Base-by-base conservation (phyloP, 2,797 vertebrate genomes). In the Cirrhinus molitorella region DNA sequence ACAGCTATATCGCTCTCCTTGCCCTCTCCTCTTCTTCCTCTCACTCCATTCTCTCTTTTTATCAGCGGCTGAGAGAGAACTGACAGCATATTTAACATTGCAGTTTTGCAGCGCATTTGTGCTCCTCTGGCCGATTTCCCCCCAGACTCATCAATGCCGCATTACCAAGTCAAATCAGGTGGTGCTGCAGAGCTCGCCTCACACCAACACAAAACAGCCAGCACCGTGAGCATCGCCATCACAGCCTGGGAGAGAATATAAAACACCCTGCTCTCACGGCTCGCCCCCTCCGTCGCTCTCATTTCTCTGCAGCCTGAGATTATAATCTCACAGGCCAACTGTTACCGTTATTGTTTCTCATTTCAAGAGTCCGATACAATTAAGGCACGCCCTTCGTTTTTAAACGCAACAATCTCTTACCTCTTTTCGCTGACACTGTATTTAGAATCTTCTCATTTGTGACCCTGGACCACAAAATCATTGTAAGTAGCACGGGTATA, bases 131-230 rank as follows among this genome's bases (percentile, higher is more conserved):
- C 92, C 91, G 83, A 91, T 95, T 95, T 96, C 96, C 93, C 92
- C 85, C 92, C 95, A 95, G 96, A 96, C 97, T 97, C 96, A 98
- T 99, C 96, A 98, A 95, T 93, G 94, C 95, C 91, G 93, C 94
- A 98, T 98, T 98, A 99, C 95, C 97, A 98, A 98, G 97, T 97
- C 97, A 97, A 98, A 99, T 98, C 96, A 97, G 96, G 95, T 96
- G 96, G 96, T 95, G 95, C 95, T 96, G 96, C 96, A 95, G 95
- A 94, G 94, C 94, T 93, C 68, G 88, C 92, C 75, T 80, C 85
- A 83, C 68, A 40, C 87, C 83, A 84, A 76, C 84, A 77, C 88
- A 81, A 75, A 87, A 82, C 85, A 83, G 53, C 74, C 53, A 84
- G 79, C 55, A 65, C 74, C 11, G 67, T 23, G 40, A 73, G 79